These are phyloP conservation scores for Ceratina japonica DNA, from an alignment of 1,140 invertebrate genomes.

Conservation along the genomic window DNA sequence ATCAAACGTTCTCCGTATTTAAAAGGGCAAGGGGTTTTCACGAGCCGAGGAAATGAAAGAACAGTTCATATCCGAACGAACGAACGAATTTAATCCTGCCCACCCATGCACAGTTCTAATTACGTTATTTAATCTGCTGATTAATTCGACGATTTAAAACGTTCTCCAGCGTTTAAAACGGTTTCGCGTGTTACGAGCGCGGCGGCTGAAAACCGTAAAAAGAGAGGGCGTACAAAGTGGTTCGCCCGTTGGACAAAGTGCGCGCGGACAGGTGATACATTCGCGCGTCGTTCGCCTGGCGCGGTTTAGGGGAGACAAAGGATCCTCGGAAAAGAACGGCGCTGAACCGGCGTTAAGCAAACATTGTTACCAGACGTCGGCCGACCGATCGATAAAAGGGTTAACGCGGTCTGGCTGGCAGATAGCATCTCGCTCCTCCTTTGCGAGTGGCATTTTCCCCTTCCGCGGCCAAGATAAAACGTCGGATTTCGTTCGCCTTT, in stretches of 20 bases:
- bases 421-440: constrained; percentile 30
- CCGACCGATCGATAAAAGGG: constrained; percentile 39
- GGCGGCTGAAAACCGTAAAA: neutral
- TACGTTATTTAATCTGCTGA: no score
- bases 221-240: neutral
- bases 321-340: neutral
- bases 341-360: constrained; percentile 36
- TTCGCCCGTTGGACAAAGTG: no score
- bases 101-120: no score
- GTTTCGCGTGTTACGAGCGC: no score
- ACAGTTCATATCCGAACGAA: no score
- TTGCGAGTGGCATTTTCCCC: neutral
- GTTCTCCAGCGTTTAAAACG: no score
- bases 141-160: no score
- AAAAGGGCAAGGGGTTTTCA: no score
- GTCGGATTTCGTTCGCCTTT: constrained; percentile 19
- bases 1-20: no score
- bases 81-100: no score
- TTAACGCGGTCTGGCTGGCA: constrained; percentile 26
- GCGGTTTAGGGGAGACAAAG: neutral
- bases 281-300: neutral
- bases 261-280: neutral
- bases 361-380: constrained; percentile 25
- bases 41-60: no score
- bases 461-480: neutral